These are phyloP conservation scores for Mus caroli DNA, from an alignment of 2,797 vertebrate species.

Conservation along the genomic window DNA sequence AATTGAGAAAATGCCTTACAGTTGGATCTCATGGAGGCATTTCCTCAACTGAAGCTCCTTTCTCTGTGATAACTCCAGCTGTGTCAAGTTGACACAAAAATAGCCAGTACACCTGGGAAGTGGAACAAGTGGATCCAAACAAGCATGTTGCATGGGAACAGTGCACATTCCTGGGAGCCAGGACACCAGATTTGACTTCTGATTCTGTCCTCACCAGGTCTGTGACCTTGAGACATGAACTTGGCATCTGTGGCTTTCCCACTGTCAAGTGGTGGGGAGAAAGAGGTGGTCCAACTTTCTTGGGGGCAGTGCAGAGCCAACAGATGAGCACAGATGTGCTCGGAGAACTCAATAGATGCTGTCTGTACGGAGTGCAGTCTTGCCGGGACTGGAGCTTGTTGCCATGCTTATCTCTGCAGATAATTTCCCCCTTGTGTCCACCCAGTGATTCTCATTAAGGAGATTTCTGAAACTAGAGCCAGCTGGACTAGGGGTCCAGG, in stretches of 20 bases:
- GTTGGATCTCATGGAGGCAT: too few species aligned
- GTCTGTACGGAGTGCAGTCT: accelerated
- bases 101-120: too few species aligned
- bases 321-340: background rate
- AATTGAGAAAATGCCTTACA: too few species aligned
- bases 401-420: background rate
- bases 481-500: background rate
- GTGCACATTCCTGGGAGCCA: background rate
- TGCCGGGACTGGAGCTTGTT: background rate
- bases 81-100: too few species aligned
- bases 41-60: too few species aligned
- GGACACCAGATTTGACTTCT: background rate
- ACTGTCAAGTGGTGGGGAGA: background rate
- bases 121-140: background rate
- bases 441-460: background rate
- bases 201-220: background rate
- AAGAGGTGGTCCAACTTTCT: background rate
- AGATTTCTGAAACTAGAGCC: background rate
- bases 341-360: background rate
- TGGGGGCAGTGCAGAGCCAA: background rate
- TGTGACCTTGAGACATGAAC: constrained; percentile 24
- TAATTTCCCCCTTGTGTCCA: background rate
- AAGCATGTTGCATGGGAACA: background rate
- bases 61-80: too few species aligned
- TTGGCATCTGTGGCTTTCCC: constrained; percentile 1